A percentile compares a stretch with the other conserved stretches of the same genome.
These are phyloP conservation scores for Gastrophysa polygoni DNA, from an alignment of 2,888 invertebrate species.

Conservation along the genomic window DNA sequence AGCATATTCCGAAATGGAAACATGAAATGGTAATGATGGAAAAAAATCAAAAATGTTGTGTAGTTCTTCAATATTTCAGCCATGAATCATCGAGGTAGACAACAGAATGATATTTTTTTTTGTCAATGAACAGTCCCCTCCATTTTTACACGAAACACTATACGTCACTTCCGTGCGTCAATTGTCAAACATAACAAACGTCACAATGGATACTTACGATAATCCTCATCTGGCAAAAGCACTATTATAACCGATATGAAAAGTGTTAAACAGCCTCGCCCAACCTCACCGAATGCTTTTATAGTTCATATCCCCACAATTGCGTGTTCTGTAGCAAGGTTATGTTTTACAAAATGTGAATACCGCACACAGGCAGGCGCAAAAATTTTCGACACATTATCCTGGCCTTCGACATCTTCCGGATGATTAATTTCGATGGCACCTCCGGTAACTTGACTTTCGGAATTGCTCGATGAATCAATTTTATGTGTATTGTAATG, in stretches of 20 bases:
- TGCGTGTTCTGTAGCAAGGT: conserved; percentile 42
- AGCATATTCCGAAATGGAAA: no score
- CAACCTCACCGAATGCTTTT: conserved; percentile 45
- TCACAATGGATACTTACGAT: conserved; percentile 43
- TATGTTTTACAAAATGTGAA: conserved; percentile 26
- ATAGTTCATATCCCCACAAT: conserved; percentile 50
- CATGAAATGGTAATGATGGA: no score
- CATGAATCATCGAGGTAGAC: no score
- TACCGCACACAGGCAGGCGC: not conserved
- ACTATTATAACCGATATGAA: conserved; percentile 37
- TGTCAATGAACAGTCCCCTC: not conserved
- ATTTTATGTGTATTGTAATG: no score
- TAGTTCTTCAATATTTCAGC: no score
- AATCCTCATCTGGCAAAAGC: conserved; percentile 42
- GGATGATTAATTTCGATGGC: not conserved
- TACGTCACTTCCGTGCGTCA: conserved; percentile 10
- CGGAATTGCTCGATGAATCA: no score
- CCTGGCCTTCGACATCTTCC: not conserved
- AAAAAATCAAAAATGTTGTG: no score
- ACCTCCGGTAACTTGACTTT: not conserved
- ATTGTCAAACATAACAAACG: conserved; percentile 26
- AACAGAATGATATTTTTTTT: no score
- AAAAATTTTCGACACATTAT: not conserved
- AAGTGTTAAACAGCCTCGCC: conserved; percentile 50
- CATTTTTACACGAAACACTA: not conserved